Percentiles rank a stretch among this genome's conserved stretches.
Conservation (phyloP, 2,113 vertebrate genomes). For the Xenus cinereus region DNA sequence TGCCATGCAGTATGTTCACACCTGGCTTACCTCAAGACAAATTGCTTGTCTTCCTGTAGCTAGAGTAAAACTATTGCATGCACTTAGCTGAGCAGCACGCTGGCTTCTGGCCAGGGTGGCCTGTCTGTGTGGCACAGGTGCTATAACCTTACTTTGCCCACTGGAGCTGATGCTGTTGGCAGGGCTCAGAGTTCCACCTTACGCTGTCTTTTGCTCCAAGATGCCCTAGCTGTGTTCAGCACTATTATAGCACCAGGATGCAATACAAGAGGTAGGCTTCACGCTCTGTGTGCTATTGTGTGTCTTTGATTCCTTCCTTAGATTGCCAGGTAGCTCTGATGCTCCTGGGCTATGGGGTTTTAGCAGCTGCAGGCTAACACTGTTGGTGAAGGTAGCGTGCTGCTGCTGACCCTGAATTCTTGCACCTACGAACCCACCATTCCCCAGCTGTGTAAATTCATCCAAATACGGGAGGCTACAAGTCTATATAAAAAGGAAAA, state of each 20-base stretch:
- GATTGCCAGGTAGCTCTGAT: background rate
- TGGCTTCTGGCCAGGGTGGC: background rate
- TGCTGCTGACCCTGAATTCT: background rate
- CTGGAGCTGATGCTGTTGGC: background rate
- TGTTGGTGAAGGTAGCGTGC: background rate
- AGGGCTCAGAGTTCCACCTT: background rate
- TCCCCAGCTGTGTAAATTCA: background rate
- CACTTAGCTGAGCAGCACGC: background rate
- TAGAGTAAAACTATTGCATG: background rate
- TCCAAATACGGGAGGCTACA: background rate
- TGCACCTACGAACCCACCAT: background rate
- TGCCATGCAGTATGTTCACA: background rate
- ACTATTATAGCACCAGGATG: fast-evolving
- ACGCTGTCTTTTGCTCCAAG: background rate
- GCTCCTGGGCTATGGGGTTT: background rate
- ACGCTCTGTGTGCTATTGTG: background rate
- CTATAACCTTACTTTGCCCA: background rate
- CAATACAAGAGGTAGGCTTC: background rate
- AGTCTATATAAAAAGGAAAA: background rate
- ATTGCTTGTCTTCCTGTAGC: background rate
- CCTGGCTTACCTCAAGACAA: background rate
- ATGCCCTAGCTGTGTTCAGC: background rate
- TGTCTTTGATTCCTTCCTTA: background rate
- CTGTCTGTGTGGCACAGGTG: background rate
- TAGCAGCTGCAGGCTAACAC: background rate